Evolutionary conservation across 2,888 invertebrate species (phyloP).

Genomic region (Netelia virgata): DNA sequence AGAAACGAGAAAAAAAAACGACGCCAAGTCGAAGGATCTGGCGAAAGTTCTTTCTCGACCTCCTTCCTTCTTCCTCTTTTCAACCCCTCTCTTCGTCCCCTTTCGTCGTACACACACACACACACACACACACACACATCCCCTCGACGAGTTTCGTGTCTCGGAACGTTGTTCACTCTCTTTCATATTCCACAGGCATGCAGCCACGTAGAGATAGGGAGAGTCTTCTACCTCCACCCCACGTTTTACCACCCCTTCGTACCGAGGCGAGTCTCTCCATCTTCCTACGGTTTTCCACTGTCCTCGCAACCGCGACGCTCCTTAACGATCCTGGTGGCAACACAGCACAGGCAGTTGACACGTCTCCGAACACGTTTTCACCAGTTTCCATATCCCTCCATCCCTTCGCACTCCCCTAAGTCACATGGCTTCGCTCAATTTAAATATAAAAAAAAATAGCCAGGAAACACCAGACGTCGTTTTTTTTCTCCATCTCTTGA

Average conservation of each 20-base stretch:
- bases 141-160: background rate
- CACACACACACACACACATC: too few species aligned
- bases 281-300: constrained; percentile 59
- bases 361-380: constrained; percentile 53
- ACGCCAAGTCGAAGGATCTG: background rate
- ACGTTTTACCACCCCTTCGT: constrained; percentile 15
- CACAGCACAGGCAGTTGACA: constrained; percentile 35
- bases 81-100: background rate
- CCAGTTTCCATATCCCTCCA: constrained; percentile 6
- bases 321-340: constrained; percentile 42
- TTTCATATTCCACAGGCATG: constrained; percentile 26
- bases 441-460: constrained; percentile 38
- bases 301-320: constrained; percentile 2
- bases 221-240: constrained; percentile 12
- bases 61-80: constrained; percentile 19
- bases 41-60: constrained; percentile 42
- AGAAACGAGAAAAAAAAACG: background rate
- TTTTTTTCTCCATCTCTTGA: background rate
- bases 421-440: constrained; percentile 36
- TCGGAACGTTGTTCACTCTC: constrained; percentile 5
- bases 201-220: constrained; percentile 4
- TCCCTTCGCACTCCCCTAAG: background rate
- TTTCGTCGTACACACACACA: constrained; percentile 12
- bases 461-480: constrained; percentile 20
- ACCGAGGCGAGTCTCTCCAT: background rate